Evolutionary conservation across 2,113 vertebrate species (phyloP).

Genomic region (Pungitius pungitius): DNA sequence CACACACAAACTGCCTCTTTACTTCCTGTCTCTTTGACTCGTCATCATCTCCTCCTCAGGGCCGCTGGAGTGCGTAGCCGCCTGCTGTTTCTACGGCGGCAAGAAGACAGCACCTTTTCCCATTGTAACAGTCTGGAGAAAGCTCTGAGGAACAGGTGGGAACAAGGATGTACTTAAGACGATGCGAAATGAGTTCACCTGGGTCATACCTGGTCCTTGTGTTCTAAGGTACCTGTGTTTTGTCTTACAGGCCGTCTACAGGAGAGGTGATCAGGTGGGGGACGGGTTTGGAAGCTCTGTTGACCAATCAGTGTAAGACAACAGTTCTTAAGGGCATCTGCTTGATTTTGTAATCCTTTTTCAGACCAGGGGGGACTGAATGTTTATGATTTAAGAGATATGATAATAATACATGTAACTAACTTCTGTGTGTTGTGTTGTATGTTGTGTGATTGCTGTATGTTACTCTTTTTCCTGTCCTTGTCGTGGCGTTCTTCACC

Average conservation of each 20-base stretch:
- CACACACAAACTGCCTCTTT: not conserved
- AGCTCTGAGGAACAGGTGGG: slow-evolving; percentile 79
- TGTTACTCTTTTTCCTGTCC: not conserved
- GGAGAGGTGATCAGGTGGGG: slow-evolving; percentile 90
- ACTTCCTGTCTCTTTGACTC: not conserved
- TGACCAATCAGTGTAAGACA: slow-evolving; percentile 89
- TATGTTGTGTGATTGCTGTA: too few relatives aligned
- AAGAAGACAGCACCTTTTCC: slow-evolving; percentile 73
- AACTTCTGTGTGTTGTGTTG: too few relatives aligned
- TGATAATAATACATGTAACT: too few relatives aligned
- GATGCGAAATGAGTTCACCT: not conserved
- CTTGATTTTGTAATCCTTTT: too few relatives aligned
- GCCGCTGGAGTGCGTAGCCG: slow-evolving; percentile 88
- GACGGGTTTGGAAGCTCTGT: slow-evolving; percentile 89
- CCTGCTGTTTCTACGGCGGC: slow-evolving; percentile 84
- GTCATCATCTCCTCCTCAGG: slow-evolving; percentile 62
- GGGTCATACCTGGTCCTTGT: not conserved
- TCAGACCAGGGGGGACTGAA: too few relatives aligned
- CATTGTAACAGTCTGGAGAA: slow-evolving; percentile 88
- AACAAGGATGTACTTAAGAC: not conserved
- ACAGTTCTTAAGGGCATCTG: not conserved
- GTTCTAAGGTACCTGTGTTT: not conserved
- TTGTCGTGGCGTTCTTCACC: not conserved
- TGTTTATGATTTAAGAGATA: too few relatives aligned
- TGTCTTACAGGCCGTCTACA: slow-evolving; percentile 80